Evolutionary conservation across 2,113 vertebrate genomes (phyloP).

Genomic region (Capreolus pygargus): DNA sequence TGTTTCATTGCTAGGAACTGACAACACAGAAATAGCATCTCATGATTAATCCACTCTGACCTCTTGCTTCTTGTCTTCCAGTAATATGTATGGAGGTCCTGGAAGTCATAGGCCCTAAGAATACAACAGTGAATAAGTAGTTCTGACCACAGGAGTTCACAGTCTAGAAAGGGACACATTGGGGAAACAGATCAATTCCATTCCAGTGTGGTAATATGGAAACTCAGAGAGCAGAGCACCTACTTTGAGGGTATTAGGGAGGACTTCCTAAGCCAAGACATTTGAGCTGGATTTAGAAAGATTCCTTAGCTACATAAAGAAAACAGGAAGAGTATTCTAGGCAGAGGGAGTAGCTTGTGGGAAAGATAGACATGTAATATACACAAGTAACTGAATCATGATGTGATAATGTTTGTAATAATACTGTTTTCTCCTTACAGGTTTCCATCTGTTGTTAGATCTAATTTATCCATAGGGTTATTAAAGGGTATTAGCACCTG

Average conservation of each 20-base stretch:
- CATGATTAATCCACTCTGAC: background rate
- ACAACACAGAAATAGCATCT: constrained; percentile 1
- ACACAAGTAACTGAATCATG: background rate
- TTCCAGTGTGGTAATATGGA: background rate
- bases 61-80: background rate
- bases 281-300: background rate
- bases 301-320: background rate
- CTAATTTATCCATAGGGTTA: background rate
- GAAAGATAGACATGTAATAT: background rate
- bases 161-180: background rate
- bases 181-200: background rate
- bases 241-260: background rate
- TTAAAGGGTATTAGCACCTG: background rate
- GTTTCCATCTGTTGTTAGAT: constrained; percentile 21
- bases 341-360: background rate
- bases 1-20: background rate
- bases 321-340: background rate
- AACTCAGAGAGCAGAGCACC: background rate
- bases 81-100: background rate
- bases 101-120: background rate
- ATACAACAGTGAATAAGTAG: background rate
- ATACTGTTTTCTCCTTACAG: background rate
- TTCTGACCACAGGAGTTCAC: background rate
- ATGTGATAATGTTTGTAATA: background rate
- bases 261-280: background rate